Conservation (phyloP, 2,888 invertebrate species). For the Nymphalis c-album region DNA sequence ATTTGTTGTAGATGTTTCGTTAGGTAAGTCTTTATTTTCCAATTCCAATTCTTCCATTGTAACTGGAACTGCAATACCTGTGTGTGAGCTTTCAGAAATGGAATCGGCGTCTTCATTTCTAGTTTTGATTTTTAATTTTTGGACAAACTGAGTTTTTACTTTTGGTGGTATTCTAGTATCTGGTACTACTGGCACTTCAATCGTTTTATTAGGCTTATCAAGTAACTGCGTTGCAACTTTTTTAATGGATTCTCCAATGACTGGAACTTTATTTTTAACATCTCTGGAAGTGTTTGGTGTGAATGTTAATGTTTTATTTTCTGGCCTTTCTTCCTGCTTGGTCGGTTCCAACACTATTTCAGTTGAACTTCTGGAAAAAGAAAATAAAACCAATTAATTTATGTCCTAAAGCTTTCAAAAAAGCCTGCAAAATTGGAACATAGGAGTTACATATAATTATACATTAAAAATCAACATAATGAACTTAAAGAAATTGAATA, state of each 20-base stretch:
- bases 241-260: conserved; percentile 81
- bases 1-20: conserved; percentile 79
- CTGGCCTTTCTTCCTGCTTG: conserved; percentile 19
- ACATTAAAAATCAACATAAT: too few species aligned
- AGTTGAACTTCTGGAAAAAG: conserved; percentile 32
- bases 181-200: conserved; percentile 67
- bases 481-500: too few species aligned
- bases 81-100: conserved; percentile 78
- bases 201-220: conserved; percentile 66
- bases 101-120: conserved; percentile 64
- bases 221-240: conserved; percentile 81
- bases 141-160: conserved; percentile 76
- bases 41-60: conserved; percentile 83
- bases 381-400: conserved; percentile 41
- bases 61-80: conserved; percentile 85
- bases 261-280: conserved; percentile 66
- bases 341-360: background rate
- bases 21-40: conserved; percentile 69
- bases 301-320: conserved; percentile 35
- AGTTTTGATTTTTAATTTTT: conserved; percentile 70
- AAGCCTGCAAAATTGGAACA: too few species aligned
- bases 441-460: too few species aligned
- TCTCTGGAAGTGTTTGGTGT: conserved; percentile 57
- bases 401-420: too few species aligned
- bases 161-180: conserved; percentile 85